Conservation (phyloP, 1,140 invertebrate genomes). For the Caenorhabditis elegans region WBcel235 BX284606.5:14704001-14704500, state of each 20-base stretch:
- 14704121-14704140: not conserved
- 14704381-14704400: not conserved
- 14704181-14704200: conserved; percentile 41
- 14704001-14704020: no score
- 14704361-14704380: no score
- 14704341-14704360: not conserved
- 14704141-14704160: not conserved
- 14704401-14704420: not conserved
- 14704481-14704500: no score
- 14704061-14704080: not conserved
- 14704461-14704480: no score
- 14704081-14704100: conserved; percentile 28
- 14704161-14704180: not conserved
- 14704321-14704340: conserved; percentile 39
- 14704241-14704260: conserved; percentile 44
- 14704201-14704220: conserved; percentile 46
- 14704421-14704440: not conserved
- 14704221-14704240: conserved; percentile 20
- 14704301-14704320: conserved; percentile 42
- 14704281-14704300: conserved; percentile 33
- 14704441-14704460: no score
- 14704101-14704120: not conserved
- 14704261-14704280: conserved; percentile 49
- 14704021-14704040: no score
- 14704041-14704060: not conserved